phyloP scores from a whole-genome alignment of 2,888 invertebrate species.

The Chirona hameri region DNA sequence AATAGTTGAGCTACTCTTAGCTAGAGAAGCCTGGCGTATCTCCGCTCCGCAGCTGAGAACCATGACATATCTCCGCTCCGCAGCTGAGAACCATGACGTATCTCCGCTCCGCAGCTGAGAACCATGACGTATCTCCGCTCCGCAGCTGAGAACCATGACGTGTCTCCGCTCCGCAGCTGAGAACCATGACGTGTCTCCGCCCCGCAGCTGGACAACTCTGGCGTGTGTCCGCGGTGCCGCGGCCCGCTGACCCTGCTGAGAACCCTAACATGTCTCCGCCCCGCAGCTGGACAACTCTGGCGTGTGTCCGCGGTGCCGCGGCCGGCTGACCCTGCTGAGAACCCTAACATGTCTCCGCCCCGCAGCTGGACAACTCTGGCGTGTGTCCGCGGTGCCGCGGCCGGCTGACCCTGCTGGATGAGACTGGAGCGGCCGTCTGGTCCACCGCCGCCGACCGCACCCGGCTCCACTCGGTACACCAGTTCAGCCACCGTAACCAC shows the following conservation, averaged over 20 bases:
- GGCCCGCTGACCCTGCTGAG: background rate
- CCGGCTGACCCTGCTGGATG: background rate
- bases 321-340: background rate
- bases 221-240: background rate
- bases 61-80: too few relatives aligned
- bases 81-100: too few relatives aligned
- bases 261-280: background rate
- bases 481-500: constrained; percentile 24
- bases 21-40: too few relatives aligned
- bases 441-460: background rate
- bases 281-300: background rate
- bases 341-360: background rate
- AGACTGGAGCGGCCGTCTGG: background rate
- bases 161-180: too few relatives aligned
- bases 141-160: too few relatives aligned
- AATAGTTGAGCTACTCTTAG: too few relatives aligned
- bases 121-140: too few relatives aligned
- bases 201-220: background rate
- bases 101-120: background rate
- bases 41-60: too few relatives aligned
- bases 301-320: background rate
- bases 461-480: background rate
- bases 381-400: background rate
- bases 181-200: background rate
- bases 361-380: background rate